These are phyloP conservation scores for Quadriops clusia DNA, from an alignment of 2,888 invertebrate species.

Conservation along the genomic window DNA sequence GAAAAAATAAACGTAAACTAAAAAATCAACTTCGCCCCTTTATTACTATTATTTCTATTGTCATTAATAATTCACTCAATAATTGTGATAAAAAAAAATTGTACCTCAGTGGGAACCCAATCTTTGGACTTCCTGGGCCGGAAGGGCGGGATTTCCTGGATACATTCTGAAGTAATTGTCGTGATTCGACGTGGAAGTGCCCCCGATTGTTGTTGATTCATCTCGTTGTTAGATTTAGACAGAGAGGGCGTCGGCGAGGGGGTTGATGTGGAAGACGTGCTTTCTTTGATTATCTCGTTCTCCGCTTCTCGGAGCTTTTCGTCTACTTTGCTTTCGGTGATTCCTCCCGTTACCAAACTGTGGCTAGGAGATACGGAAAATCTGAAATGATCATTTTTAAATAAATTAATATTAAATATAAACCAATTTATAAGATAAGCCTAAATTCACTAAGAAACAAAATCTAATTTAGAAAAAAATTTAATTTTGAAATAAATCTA, in stretches of 20 bases:
- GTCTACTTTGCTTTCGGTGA: no score
- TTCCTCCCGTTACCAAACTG: slow-evolving; percentile 12
- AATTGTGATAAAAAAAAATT: no score
- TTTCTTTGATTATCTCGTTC: slow-evolving; percentile 14
- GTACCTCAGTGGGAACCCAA: slow-evolving; percentile 35
- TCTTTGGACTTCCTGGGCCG: slow-evolving; percentile 46
- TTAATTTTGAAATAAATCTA: no score
- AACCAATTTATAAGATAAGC: no score
- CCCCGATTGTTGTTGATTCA: slow-evolving; percentile 16
- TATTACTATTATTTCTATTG: no score
- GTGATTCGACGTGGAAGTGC: slow-evolving; percentile 24
- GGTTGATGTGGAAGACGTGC: slow-evolving; percentile 16
- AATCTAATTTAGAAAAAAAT: no score
- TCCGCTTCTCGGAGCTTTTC: slow-evolving; percentile 23
- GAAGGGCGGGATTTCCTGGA: slow-evolving; percentile 44
- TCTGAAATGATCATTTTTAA: slow-evolving; percentile 25
- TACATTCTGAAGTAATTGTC: slow-evolving; percentile 32
- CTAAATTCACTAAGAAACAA: no score
- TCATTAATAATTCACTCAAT: no score
- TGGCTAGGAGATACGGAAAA: slow-evolving; percentile 37
- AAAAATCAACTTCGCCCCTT: no score
- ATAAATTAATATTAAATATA: slow-evolving; percentile 22
- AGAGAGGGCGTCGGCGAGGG: slow-evolving; percentile 37
- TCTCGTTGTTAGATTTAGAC: slow-evolving; percentile 31
- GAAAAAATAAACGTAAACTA: no score